phyloP scores from a whole-genome alignment of 2,797 vertebrate genomes.

The Margarornis squamiger region DNA sequence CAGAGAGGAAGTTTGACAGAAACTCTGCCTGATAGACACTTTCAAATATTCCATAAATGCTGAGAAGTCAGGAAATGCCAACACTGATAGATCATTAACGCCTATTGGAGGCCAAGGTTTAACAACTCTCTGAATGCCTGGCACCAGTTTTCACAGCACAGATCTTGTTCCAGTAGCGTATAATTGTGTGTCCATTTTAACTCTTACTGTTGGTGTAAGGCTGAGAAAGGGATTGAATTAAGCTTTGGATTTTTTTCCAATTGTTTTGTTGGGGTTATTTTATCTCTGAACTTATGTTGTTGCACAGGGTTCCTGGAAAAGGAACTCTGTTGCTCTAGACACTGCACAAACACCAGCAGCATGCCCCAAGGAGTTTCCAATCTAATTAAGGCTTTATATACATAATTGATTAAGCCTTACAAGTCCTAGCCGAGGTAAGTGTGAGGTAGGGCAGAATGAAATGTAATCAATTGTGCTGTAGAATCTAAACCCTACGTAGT shows the following conservation, averaged over 20 bases:
- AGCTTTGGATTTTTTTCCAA: background rate
- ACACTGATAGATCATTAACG: background rate
- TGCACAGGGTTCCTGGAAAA: background rate
- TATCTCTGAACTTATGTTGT: background rate
- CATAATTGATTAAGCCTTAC: background rate
- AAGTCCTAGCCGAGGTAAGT: background rate
- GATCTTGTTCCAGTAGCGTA: background rate
- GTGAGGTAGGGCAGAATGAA: background rate
- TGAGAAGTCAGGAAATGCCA: conserved; percentile 40
- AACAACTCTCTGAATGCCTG: background rate
- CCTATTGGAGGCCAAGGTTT: background rate
- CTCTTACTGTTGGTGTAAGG: background rate
- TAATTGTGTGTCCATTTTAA: background rate
- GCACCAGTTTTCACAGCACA: background rate
- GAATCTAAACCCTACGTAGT: background rate
- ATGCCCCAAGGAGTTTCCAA: background rate
- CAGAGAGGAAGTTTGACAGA: conserved; percentile 41
- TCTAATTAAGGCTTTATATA: conserved; percentile 2
- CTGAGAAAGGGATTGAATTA: background rate
- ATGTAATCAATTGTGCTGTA: background rate
- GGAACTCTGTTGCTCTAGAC: background rate
- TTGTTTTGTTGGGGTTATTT: background rate
- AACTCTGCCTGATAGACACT: conserved; percentile 26
- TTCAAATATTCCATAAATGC: conserved; percentile 55
- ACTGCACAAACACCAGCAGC: background rate